Evolutionary conservation across 2,888 invertebrate genomes (phyloP).

Genomic region (Drosophila nigricruria): DNA sequence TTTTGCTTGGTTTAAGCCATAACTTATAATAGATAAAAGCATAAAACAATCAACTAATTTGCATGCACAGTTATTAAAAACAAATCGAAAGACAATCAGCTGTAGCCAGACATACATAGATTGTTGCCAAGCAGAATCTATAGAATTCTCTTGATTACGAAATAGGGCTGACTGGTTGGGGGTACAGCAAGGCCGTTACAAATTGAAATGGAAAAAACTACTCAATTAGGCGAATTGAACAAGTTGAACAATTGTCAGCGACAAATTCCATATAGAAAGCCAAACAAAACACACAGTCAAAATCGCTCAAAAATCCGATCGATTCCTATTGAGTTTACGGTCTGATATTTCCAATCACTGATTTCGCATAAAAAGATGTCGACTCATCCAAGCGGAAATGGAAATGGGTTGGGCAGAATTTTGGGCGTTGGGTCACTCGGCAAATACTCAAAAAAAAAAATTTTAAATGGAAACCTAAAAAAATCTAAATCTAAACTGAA

Average conservation of each 20-base stretch:
- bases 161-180: constrained; percentile 36
- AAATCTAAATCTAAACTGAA: constrained; percentile 1
- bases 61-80: constrained; percentile 50
- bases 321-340: constrained; percentile 17
- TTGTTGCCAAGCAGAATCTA: constrained; percentile 34
- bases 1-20: constrained; percentile 36
- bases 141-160: constrained; percentile 61
- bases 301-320: constrained; percentile 71
- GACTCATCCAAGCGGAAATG: constrained; percentile 72
- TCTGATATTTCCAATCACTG: constrained; percentile 75
- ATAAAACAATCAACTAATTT: constrained; percentile 69
- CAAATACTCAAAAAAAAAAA: constrained; percentile 6
- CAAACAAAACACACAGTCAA: constrained; percentile 53
- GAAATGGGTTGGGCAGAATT: constrained; percentile 62
- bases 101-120: neutral
- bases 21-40: constrained; percentile 40
- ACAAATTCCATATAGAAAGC: constrained; percentile 59
- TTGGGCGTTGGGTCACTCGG: constrained; percentile 38
- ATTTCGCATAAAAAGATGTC: constrained; percentile 61
- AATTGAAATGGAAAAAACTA: constrained; percentile 63
- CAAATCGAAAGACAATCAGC: neutral
- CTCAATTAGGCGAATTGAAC: constrained; percentile 69
- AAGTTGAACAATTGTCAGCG: constrained; percentile 61
- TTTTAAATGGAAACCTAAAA: neutral
- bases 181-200: constrained; percentile 42